Conservation (phyloP, 2,888 invertebrate species). For the Branchellion lobata region DNA sequence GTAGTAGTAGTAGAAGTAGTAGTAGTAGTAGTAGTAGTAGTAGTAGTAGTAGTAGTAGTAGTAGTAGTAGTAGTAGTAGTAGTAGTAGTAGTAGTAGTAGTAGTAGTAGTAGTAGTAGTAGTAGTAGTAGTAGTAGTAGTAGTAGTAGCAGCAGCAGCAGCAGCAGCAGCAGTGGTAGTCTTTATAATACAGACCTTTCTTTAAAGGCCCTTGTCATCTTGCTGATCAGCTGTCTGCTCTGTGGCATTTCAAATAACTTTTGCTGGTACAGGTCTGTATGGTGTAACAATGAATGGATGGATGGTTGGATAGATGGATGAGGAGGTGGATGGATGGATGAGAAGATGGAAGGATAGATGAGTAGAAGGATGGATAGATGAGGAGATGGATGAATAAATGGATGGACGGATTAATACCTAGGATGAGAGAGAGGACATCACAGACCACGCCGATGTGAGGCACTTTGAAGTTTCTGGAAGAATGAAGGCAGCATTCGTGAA, state of each 20-base stretch:
- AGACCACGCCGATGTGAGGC: not conserved
- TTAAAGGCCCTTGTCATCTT: conserved; percentile 24
- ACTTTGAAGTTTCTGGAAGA: conserved; percentile 7
- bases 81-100: not conserved
- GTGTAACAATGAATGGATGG: not conserved
- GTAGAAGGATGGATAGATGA: not conserved
- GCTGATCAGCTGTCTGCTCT: conserved; percentile 13
- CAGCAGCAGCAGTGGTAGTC: too few species aligned
- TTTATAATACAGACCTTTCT: not conserved
- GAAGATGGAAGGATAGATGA: not conserved
- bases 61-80: not conserved
- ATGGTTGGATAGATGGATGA: too few species aligned
- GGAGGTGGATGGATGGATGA: not conserved
- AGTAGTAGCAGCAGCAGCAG: not conserved
- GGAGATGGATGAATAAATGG: not conserved
- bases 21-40: conserved; percentile 14
- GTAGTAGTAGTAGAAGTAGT: conserved; percentile 1
- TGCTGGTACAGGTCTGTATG: conserved; percentile 31
- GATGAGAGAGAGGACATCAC: not conserved
- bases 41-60: not conserved
- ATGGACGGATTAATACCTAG: not conserved
- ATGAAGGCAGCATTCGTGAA: too few species aligned
- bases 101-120: not conserved
- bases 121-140: conserved; percentile 1
- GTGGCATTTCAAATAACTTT: conserved; percentile 14